Conservation (phyloP, 2,797 vertebrate species). For the Acipenser oxyrinchus region DNA sequence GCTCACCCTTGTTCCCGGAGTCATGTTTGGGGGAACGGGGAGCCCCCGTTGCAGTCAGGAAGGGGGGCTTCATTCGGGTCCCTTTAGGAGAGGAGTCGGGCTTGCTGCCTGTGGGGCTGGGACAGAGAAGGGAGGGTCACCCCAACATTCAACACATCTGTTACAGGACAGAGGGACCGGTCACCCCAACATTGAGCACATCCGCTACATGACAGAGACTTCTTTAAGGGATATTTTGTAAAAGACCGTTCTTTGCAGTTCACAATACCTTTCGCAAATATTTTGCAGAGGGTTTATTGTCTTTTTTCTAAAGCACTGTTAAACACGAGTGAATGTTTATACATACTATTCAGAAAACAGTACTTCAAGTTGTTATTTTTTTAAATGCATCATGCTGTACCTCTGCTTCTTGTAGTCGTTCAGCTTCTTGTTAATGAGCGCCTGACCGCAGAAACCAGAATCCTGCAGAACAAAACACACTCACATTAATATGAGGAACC, state of each 20-base stretch:
- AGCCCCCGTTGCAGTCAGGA: slow-evolving; percentile 61
- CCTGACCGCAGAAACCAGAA: slow-evolving; percentile 84
- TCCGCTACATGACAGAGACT: too few relatives aligned
- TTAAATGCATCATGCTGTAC: slow-evolving; percentile 33
- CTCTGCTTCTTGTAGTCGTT: slow-evolving; percentile 96
- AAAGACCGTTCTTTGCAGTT: slow-evolving; percentile 1
- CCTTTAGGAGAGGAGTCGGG: slow-evolving; percentile 85
- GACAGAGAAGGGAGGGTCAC: slow-evolving; percentile 30
- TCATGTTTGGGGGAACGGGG: slow-evolving; percentile 81
- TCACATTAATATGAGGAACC: not conserved
- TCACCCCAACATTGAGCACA: not conserved
- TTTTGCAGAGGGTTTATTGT: too few relatives aligned
- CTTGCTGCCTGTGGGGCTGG: slow-evolving; percentile 77
- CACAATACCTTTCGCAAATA: slow-evolving; percentile 16
- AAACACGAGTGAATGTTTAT: too few relatives aligned
- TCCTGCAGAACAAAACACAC: slow-evolving; percentile 61
- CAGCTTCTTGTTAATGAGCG: slow-evolving; percentile 93
- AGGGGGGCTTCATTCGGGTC: slow-evolving; percentile 74
- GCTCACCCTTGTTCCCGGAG: slow-evolving; percentile 54
- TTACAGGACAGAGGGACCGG: not conserved
- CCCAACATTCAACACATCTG: not conserved
- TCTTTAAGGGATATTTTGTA: not conserved
- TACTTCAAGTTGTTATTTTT: too few relatives aligned
- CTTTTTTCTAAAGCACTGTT: too few relatives aligned
- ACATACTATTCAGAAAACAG: too few relatives aligned